These are phyloP conservation scores for Nothura maculosa DNA, from an alignment of 2,797 vertebrate species.

Conservation along the genomic window DNA sequence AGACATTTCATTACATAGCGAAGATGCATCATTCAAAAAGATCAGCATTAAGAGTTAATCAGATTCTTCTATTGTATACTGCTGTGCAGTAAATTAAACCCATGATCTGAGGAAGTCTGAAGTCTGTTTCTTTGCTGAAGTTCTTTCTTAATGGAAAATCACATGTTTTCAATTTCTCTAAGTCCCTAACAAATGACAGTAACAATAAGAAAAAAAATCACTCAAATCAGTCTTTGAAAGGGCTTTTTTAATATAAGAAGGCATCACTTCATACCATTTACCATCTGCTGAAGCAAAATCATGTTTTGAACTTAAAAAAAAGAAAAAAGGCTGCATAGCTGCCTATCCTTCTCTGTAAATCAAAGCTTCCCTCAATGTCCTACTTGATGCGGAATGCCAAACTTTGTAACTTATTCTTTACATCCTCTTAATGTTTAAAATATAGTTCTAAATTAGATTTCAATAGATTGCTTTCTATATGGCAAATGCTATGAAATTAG, in stretches of 20 bases:
- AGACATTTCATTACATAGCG: constrained; percentile 6
- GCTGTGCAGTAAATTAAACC: constrained; percentile 49
- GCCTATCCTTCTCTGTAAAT: constrained; percentile 44
- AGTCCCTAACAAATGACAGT: constrained; percentile 54
- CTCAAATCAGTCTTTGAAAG: constrained; percentile 55
- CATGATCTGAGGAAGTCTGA: neutral
- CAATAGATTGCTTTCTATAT: constrained; percentile 13
- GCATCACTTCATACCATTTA: constrained; percentile 39
- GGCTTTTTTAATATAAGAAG: constrained; percentile 16
- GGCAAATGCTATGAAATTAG: constrained; percentile 38
- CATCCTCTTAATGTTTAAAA: constrained; percentile 39
- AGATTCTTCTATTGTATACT: constrained; percentile 3
- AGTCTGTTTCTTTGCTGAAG: constrained; percentile 41
- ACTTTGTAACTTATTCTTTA: constrained; percentile 39
- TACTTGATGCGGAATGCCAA: constrained; percentile 45
- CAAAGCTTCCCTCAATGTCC: constrained; percentile 42
- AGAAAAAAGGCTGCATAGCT: constrained; percentile 28
- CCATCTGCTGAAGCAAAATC: constrained; percentile 66
- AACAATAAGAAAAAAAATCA: constrained; percentile 65
- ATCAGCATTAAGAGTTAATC: constrained; percentile 10
- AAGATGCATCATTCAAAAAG: constrained; percentile 33
- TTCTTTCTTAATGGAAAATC: constrained; percentile 58
- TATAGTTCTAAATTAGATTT: constrained; percentile 54
- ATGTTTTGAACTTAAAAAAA: constrained; percentile 23
- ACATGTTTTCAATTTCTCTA: neutral